Conservation (phyloP, 1,140 invertebrate species). For the Stenopsyche tienmushanensis region DNA sequence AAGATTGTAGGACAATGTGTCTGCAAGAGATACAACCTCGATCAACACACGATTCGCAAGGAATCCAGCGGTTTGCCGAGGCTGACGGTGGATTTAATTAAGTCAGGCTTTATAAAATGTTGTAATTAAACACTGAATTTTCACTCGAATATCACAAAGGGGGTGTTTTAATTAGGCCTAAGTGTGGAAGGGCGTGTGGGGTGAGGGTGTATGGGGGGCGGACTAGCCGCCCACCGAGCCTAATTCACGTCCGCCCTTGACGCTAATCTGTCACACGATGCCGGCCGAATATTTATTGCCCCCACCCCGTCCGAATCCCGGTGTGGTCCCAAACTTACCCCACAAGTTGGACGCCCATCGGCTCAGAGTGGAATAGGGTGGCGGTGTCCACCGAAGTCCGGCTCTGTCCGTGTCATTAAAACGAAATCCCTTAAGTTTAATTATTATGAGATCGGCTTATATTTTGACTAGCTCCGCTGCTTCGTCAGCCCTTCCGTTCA, state of each 20-base stretch:
- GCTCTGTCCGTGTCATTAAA: slow-evolving; percentile 18
- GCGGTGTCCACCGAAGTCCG: background rate
- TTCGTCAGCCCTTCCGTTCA: background rate
- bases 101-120: slow-evolving; percentile 8
- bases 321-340: background rate
- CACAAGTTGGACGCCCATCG: background rate
- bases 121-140: slow-evolving; percentile 26
- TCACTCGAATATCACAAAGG: slow-evolving; percentile 11
- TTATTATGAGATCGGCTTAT: slow-evolving; percentile 27
- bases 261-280: slow-evolving; percentile 40
- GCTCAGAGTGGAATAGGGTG: slow-evolving; percentile 1
- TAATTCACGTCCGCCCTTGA: slow-evolving; percentile 32
- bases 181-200: slow-evolving; percentile 2
- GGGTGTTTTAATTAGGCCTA: slow-evolving; percentile 30
- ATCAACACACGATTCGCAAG: no score
- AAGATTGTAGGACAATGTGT: no score
- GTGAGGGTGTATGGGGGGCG: background rate
- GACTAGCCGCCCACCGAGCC: background rate
- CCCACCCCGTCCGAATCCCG: background rate
- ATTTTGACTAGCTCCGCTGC: slow-evolving; percentile 3
- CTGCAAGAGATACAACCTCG: no score
- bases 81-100: no score
- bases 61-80: no score
- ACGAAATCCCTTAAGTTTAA: slow-evolving; percentile 23
- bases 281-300: slow-evolving; percentile 39